Conservation (phyloP, 2,888 invertebrate genomes). For the Ophioninae sp. region DNA sequence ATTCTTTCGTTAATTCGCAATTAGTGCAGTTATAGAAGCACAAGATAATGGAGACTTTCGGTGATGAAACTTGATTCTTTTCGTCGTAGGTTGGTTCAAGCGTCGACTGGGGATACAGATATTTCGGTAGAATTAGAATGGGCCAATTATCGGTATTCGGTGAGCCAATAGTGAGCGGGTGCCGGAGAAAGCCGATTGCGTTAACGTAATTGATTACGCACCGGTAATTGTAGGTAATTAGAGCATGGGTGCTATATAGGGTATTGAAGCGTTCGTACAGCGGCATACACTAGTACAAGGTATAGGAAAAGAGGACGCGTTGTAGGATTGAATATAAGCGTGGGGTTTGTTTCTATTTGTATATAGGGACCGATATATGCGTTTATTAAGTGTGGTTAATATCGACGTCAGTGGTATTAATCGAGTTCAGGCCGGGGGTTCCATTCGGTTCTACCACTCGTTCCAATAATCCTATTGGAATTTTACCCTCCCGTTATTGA, state of each 20-base stretch:
- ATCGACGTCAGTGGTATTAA: constrained; percentile 56
- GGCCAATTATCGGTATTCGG: constrained; percentile 71
- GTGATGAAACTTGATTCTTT: constrained; percentile 2
- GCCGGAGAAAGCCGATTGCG: constrained; percentile 71
- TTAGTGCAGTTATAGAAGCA: background rate
- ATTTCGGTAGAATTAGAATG: constrained; percentile 55
- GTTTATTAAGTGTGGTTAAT: constrained; percentile 54
- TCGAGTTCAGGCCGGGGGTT: constrained; percentile 47
- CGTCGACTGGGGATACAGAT: constrained; percentile 33
- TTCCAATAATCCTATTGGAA: constrained; percentile 55
- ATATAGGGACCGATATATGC: constrained; percentile 12
- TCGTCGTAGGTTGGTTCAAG: constrained; percentile 2
- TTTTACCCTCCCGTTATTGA: constrained; percentile 10
- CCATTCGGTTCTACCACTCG: constrained; percentile 41
- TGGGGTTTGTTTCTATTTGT: background rate
- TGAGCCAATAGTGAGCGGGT: constrained; percentile 68
- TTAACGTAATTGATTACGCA: constrained; percentile 78
- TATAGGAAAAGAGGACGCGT: background rate
- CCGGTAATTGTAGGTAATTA: constrained; percentile 78
- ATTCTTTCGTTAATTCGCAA: background rate
- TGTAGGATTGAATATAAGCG: constrained; percentile 32
- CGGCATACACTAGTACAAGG: constrained; percentile 8
- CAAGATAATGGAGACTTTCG: background rate
- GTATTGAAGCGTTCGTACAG: constrained; percentile 23
- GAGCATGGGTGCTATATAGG: constrained; percentile 68